phyloP scores from a whole-genome alignment of 2,113 vertebrate genomes.

The Dasyornis broadbenti region DNA sequence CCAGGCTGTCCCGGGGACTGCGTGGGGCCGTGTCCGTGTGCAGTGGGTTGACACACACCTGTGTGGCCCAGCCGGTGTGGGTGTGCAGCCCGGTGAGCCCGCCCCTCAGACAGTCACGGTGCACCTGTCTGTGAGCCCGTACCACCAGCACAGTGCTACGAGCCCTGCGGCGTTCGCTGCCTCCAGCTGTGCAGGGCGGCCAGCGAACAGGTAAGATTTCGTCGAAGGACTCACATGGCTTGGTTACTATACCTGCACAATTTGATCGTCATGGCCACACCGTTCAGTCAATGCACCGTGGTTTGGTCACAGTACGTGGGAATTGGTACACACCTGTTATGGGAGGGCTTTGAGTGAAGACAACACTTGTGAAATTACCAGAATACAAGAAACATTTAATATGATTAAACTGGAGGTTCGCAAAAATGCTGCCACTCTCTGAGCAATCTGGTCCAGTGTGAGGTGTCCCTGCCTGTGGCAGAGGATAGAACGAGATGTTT shows the following conservation, averaged over 20 bases:
- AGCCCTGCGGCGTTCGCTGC: background rate
- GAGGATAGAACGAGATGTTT: background rate
- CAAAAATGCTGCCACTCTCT: fast-evolving
- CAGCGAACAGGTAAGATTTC: background rate
- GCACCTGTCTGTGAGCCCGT: background rate
- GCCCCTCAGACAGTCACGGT: fast-evolving
- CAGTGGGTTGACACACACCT: fast-evolving
- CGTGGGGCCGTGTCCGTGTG: no score
- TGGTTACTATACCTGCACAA: fast-evolving
- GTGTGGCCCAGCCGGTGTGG: fast-evolving
- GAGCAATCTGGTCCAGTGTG: background rate
- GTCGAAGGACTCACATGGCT: fast-evolving
- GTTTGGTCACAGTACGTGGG: background rate
- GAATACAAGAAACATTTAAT: background rate
- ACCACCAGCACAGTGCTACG: background rate
- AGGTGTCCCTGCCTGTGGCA: background rate
- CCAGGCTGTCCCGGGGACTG: fast-evolving
- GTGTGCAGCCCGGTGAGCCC: background rate
- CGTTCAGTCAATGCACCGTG: fast-evolving
- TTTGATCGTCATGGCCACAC: no score
- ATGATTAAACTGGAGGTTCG: background rate
- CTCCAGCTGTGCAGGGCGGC: background rate
- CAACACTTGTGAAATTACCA: background rate
- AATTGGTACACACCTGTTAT: fast-evolving
- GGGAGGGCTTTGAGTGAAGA: background rate